Evolutionary conservation across 2,797 vertebrate genomes (phyloP), one percentile per base, ranked within the genome.

Genomic region (Varecia variegata): DNA sequence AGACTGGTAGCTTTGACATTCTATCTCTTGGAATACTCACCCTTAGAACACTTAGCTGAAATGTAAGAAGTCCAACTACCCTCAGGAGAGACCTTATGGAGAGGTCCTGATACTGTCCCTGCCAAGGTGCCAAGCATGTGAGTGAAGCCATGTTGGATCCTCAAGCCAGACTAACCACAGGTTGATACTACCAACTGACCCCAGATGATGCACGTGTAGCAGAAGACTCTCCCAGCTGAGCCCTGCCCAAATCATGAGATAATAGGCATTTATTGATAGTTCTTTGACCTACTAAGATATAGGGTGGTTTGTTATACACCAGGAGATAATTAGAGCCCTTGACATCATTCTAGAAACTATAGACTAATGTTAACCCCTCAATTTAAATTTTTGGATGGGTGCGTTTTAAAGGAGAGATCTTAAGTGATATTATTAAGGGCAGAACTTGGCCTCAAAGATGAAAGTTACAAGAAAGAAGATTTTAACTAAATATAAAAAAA

Each of bases 391-490:
- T 52, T 86, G 32, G 27, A 58, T 58, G 12, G 40, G 30, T 38
- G 23, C 12, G 40, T 93, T 77, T 85, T 91, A 65, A 65, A n/a
- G 62, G 17, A 47, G 23, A 32, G 3, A 52, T 80, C 77, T 94
- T 77, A 80, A 43, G 7, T 56, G 13, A 21, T 89, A 87, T 11
- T 79, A 27, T 85, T 38, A 8, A 70, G 27, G 40, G 50, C 45
- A 92, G 47, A 90, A 80, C 58, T 50, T 47, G 52, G n/a, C 18
- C 67, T n/a, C 32, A 38, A 0, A 1, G 58, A 32, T 56, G n/a
- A 83, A 92, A 85, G 54, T 60, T 68, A 40, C 25, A 65, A 77
- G n/a, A 84, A 93, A 93, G 58, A 90, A 92, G 70, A 93, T 74
- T 82, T 38, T 27, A 67, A 32, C 38, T 73, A 45, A 60, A 60